Conservation (phyloP, 2,888 invertebrate genomes). For the Dorcus parallelipipedus region DNA sequence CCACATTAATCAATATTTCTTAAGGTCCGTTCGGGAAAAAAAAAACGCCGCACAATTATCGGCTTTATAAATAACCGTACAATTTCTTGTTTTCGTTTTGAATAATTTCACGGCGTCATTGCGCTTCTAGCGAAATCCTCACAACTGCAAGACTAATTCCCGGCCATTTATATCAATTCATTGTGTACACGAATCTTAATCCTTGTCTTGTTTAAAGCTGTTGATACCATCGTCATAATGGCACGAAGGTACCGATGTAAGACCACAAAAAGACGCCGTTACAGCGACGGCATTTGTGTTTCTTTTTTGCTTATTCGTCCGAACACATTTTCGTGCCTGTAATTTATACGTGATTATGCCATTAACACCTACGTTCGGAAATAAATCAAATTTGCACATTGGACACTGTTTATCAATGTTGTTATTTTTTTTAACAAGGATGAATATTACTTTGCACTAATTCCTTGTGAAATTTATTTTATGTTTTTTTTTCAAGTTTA, state of each 20-base stretch:
- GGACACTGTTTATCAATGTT: constrained; percentile 30
- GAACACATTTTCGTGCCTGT: constrained; percentile 25
- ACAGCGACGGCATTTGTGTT: background rate
- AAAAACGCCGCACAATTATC: background rate
- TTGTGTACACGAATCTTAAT: constrained; percentile 6
- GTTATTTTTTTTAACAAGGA: constrained; percentile 3
- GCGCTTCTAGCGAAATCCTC: constrained; percentile 1
- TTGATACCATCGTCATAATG: background rate
- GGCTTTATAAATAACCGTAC: background rate
- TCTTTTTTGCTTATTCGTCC: background rate
- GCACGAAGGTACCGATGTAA: background rate
- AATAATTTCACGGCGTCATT: background rate
- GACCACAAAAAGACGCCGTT: background rate
- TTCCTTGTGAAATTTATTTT: too few relatives aligned
- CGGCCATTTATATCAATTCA: constrained; percentile 8
- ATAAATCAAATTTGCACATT: constrained; percentile 24
- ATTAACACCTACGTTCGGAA: constrained; percentile 32
- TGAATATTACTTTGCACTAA: too few relatives aligned
- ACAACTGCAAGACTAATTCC: constrained; percentile 3
- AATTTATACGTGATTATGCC: constrained; percentile 31
- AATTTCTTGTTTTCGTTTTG: constrained; percentile 1
- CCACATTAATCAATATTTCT: background rate
- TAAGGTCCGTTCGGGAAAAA: background rate
- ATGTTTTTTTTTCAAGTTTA: too few relatives aligned
- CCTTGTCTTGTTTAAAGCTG: constrained; percentile 2